Percentiles rank a stretch among this genome's conserved stretches.
Conservation (phyloP, 2,797 vertebrate species). For the Selene dorsalis region DNA sequence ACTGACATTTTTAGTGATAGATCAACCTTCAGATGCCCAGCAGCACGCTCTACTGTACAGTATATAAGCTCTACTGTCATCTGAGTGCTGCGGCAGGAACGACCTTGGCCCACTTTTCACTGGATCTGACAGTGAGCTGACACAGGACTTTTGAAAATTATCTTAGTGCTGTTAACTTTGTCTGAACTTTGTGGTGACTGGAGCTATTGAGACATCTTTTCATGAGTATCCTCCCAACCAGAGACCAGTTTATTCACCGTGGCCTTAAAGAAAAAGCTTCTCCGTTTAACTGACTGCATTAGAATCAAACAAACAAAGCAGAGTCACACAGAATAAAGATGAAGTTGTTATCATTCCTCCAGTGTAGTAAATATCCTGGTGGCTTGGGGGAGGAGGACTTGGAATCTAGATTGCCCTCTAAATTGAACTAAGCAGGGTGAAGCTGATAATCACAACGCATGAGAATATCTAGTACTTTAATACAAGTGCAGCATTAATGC, state of each 20-base stretch:
- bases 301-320: background rate
- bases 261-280: background rate
- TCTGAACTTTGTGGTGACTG: conserved; percentile 24
- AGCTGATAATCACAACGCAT: background rate
- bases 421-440: background rate
- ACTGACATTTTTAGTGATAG: conserved; percentile 2
- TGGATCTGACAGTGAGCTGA: conserved; percentile 50
- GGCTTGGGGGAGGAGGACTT: background rate
- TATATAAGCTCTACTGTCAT: conserved; percentile 33
- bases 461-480: background rate
- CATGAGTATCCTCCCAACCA: conserved; percentile 2
- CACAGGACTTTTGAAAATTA: conserved; percentile 38
- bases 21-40: conserved; percentile 14
- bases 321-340: background rate
- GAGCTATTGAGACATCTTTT: background rate
- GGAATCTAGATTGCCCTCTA: background rate
- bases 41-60: background rate
- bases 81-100: conserved; percentile 31
- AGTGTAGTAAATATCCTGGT: background rate
- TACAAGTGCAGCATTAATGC: no score
- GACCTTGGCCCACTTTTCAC: conserved; percentile 66
- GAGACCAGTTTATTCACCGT: background rate
- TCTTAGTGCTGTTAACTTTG: conserved; percentile 34
- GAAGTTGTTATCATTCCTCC: background rate
- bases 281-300: no score